phyloP scores from a whole-genome alignment of 2,888 invertebrate species.

The Caenorhabditis afra region DNA sequence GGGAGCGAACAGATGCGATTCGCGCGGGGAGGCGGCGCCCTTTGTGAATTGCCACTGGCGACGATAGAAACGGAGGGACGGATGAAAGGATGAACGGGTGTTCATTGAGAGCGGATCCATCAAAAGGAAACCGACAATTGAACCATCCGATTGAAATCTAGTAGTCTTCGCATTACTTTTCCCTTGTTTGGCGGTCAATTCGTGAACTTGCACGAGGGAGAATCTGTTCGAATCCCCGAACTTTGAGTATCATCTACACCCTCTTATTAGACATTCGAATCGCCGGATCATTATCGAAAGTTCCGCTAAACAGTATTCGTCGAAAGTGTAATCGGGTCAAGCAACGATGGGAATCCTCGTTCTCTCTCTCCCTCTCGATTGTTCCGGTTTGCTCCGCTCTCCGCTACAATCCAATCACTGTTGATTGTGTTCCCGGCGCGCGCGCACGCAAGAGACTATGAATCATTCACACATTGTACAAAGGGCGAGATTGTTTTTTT shows the following conservation, averaged over 20 bases:
- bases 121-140: constrained; percentile 36
- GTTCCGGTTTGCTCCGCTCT: background rate
- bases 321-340: background rate
- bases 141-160: constrained; percentile 13
- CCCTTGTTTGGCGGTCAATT: background rate
- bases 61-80: too few species aligned
- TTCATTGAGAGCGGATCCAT: constrained; percentile 2
- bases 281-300: constrained; percentile 17
- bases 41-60: background rate
- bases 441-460: constrained; percentile 5
- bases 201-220: too few species aligned
- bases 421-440: background rate
- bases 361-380: too few species aligned
- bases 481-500: constrained; percentile 11
- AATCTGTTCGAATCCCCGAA: too few species aligned
- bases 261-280: constrained; percentile 4
- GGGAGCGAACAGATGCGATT: constrained; percentile 34
- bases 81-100: constrained; percentile 20
- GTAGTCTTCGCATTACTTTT: background rate
- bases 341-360: background rate
- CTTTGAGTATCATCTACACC: background rate
- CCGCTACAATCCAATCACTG: background rate
- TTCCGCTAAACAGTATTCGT: background rate
- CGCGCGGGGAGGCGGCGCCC: constrained; percentile 8
- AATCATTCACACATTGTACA: constrained; percentile 1